Conservation (phyloP, 2,888 invertebrate genomes). For the Nebria salina region DNA sequence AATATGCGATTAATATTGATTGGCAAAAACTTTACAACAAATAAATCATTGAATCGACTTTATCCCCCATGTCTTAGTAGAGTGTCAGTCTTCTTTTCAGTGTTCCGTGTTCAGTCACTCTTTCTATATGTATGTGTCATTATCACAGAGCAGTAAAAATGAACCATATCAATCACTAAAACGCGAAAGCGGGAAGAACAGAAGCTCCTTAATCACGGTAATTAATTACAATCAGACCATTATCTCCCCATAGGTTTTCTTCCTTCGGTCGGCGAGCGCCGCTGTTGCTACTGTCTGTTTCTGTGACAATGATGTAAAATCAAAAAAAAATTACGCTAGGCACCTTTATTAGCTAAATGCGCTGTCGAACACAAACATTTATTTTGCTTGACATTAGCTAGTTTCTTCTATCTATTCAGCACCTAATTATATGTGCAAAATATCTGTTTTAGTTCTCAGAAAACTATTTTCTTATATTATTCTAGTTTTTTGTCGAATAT, state of each 20-base stretch:
- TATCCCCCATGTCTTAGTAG: slow-evolving; percentile 19
- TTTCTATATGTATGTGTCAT: slow-evolving; percentile 29
- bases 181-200: slow-evolving; percentile 23
- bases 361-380: slow-evolving; percentile 7
- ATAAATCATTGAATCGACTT: slow-evolving; percentile 37
- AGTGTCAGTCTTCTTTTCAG: not conserved
- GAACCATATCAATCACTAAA: slow-evolving; percentile 39
- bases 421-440: too few species aligned
- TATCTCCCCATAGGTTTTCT: slow-evolving; percentile 31
- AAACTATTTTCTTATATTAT: too few species aligned
- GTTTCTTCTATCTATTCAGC: slow-evolving; percentile 12
- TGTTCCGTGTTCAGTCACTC: slow-evolving; percentile 6
- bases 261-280: slow-evolving; percentile 4
- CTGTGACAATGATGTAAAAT: slow-evolving; percentile 5
- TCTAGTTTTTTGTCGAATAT: too few species aligned
- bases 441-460: too few species aligned
- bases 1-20: not conserved
- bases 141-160: slow-evolving; percentile 38
- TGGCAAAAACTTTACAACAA: not conserved
- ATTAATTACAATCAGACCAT: slow-evolving; percentile 40
- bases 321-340: slow-evolving; percentile 10
- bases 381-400: not conserved
- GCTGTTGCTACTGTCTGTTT: not conserved
- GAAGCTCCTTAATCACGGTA: slow-evolving; percentile 33
- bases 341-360: slow-evolving; percentile 26